Evolutionary conservation across 1,140 invertebrate genomes (phyloP).

Genomic region (Ostrea edulis): DNA sequence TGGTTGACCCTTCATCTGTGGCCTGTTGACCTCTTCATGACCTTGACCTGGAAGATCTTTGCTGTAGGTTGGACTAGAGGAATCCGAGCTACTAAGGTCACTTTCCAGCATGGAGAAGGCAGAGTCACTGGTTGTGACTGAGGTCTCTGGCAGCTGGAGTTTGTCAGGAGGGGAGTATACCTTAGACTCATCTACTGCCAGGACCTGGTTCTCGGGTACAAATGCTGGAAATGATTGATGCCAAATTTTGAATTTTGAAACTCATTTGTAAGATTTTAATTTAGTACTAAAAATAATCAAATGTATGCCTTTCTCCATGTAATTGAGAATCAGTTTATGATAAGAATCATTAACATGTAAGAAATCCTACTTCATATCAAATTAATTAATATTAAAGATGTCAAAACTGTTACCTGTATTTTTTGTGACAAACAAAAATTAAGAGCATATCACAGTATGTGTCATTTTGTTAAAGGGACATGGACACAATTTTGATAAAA

Average conservation of each 20-base stretch:
- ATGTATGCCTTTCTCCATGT: no score
- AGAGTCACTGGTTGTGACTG: constrained; percentile 74
- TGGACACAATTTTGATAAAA: no score
- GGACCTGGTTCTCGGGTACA: constrained; percentile 75
- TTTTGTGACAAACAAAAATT: no score
- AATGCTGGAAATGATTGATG: constrained; percentile 62
- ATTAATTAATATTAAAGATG: no score
- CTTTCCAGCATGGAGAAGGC: constrained; percentile 75
- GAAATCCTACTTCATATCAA: no score
- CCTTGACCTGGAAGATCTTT: constrained; percentile 52
- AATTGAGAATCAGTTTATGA: no score
- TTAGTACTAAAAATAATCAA: background rate
- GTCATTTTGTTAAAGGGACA: no score
- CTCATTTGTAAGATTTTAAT: background rate
- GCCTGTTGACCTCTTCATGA: constrained; percentile 41
- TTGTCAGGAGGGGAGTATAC: constrained; percentile 88
- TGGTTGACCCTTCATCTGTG: constrained; percentile 17
- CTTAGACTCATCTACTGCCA: constrained; percentile 86
- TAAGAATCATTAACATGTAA: no score
- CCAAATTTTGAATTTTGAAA: background rate
- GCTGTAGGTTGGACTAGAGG: constrained; percentile 70
- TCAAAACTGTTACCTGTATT: no score
- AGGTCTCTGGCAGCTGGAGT: constrained; percentile 85
- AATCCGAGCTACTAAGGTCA: constrained; percentile 72
- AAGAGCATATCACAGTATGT: no score